Percentiles rank a stretch among this genome's conserved stretches.
phyloP scores from a whole-genome alignment of 1,140 invertebrate species.

The Ctenoplectra terminalis region DNA sequence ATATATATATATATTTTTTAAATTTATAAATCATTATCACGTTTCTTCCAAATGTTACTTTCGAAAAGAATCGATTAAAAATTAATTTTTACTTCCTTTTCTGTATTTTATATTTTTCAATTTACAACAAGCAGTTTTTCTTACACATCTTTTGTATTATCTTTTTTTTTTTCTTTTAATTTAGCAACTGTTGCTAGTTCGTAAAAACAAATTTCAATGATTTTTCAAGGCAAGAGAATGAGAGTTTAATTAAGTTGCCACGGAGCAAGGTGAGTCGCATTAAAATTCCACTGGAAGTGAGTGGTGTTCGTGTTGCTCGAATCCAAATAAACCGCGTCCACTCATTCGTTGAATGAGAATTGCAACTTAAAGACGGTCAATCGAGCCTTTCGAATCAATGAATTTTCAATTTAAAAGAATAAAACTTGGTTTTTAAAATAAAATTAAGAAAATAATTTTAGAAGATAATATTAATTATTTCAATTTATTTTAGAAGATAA shows the following conservation, averaged over 20 bases:
- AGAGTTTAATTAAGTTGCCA: slow-evolving; percentile 8
- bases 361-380: not conserved
- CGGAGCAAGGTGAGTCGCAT: slow-evolving; percentile 8
- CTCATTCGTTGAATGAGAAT: not conserved
- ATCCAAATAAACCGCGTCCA: slow-evolving; percentile 7
- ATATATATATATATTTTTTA: too few relatives aligned
- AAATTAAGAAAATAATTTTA: too few relatives aligned
- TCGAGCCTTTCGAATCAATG: too few relatives aligned
- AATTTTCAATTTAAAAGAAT: too few relatives aligned
- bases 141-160: too few relatives aligned
- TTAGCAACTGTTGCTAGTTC: too few relatives aligned
- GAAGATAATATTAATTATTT: too few relatives aligned
- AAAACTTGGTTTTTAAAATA: too few relatives aligned
- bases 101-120: not conserved
- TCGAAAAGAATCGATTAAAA: not conserved
- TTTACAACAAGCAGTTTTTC: too few relatives aligned
- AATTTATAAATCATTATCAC: too few relatives aligned
- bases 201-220: not conserved
- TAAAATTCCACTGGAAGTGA: slow-evolving; percentile 8
- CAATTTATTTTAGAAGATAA: too few relatives aligned
- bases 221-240: not conserved
- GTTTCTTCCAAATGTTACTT: not conserved
- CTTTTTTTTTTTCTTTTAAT: not conserved
- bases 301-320: not conserved
- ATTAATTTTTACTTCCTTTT: not conserved